phyloP scores from a whole-genome alignment of 2,113 vertebrate species.

The Leptocoma aspasia region DNA sequence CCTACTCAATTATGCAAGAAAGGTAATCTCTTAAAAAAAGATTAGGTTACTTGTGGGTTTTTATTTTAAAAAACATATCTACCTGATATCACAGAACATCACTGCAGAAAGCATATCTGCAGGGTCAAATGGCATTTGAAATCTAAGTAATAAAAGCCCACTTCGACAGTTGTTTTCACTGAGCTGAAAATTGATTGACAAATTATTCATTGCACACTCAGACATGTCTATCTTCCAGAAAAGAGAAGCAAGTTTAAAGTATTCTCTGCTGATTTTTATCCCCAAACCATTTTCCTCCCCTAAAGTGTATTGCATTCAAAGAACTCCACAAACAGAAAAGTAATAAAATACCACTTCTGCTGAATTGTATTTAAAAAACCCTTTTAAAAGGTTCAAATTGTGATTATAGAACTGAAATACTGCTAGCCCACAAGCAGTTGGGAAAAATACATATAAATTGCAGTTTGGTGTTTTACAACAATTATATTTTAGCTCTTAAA shows the following conservation, averaged over 20 bases:
- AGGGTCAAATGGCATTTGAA: not conserved
- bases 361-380: not conserved
- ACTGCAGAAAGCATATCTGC: not conserved
- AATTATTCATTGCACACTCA: not conserved
- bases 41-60: not conserved
- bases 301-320: not conserved
- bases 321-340: conserved; percentile 1
- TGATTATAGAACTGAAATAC: conserved; percentile 45
- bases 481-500: conserved; percentile 46
- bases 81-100: not conserved
- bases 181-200: not conserved
- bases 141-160: not conserved
- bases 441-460: conserved; percentile 39
- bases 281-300: not conserved
- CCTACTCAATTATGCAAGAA: not conserved
- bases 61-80: not conserved
- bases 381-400: conserved; percentile 8
- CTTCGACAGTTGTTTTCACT: not conserved
- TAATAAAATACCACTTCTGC: conserved; percentile 1
- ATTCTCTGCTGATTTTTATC: conserved; percentile 10
- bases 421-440: not conserved
- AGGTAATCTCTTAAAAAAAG: not conserved
- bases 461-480: conserved; percentile 15
- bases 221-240: not conserved
- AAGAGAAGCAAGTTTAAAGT: not conserved